Evolutionary conservation across 2,113 vertebrate species (phyloP).

Genomic region (Coptodon rendalli): DNA sequence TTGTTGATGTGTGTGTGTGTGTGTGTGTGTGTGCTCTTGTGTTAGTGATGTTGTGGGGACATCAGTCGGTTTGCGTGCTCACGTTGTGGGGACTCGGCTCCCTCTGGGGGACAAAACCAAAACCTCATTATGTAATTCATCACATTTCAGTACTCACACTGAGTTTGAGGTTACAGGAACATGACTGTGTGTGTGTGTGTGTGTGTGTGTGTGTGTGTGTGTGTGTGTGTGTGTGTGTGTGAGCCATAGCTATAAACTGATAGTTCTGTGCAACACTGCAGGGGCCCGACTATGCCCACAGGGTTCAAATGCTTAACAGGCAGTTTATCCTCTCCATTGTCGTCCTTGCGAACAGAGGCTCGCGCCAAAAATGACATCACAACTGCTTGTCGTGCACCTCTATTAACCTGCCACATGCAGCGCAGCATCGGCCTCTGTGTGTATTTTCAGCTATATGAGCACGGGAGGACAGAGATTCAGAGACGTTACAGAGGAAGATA

Average conservation of each 20-base stretch:
- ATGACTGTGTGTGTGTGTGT: not conserved
- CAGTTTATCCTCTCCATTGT: not conserved
- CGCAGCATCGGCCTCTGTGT: not conserved
- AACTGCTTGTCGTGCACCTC: not conserved
- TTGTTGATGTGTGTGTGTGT: not conserved
- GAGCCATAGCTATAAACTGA: not conserved
- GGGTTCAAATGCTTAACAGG: not conserved
- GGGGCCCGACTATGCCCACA: not conserved
- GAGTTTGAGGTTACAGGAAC: not conserved
- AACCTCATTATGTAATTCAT: not conserved
- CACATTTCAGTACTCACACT: not conserved
- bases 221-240: not conserved
- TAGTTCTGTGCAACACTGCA: not conserved
- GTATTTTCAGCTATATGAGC: not conserved
- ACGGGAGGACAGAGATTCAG: not conserved
- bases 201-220: not conserved
- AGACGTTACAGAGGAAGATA: not conserved
- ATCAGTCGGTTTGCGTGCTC: not conserved
- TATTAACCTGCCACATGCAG: not conserved
- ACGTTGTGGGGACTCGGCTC: not conserved
- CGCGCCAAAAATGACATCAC: not conserved
- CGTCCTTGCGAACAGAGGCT: not conserved
- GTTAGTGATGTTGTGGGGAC: not conserved
- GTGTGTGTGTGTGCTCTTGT: not conserved
- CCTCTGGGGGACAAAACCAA: not conserved